Evolutionary conservation across 2,113 vertebrate species (phyloP).

Genomic region (Trogon surrucura): DNA sequence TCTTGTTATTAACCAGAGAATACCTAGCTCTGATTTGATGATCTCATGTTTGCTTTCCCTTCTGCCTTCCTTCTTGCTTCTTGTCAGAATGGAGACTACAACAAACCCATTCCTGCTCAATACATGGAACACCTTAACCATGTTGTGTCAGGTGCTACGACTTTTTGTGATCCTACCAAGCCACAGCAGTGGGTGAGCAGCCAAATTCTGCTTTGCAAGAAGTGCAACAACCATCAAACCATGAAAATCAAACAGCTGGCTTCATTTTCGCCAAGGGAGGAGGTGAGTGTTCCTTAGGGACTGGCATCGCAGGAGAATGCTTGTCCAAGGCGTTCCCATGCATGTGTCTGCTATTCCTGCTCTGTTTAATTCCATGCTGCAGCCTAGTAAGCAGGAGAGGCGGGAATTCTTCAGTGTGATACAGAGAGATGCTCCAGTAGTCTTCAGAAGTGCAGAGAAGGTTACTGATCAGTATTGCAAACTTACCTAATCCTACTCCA

Average conservation of each 20-base stretch:
- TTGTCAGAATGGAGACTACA: constrained; percentile 95
- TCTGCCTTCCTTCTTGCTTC: background rate
- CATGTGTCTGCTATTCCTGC: background rate
- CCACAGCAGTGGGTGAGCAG: constrained; percentile 94
- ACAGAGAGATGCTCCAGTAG: background rate
- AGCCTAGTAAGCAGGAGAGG: background rate
- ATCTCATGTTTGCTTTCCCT: background rate
- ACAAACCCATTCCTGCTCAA: constrained; percentile 97
- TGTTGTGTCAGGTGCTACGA: constrained; percentile 78
- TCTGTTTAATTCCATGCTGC: background rate
- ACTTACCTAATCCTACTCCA: background rate
- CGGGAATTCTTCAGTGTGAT: background rate
- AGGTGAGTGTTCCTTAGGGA: constrained; percentile 71
- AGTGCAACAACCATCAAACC: constrained; percentile 93
- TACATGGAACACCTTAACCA: constrained; percentile 96
- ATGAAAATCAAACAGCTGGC: constrained; percentile 94
- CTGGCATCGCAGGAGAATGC: background rate
- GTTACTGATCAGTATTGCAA: background rate
- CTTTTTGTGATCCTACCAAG: constrained; percentile 71
- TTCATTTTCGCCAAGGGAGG: constrained; percentile 89
- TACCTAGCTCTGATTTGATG: background rate
- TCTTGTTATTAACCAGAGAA: background rate
- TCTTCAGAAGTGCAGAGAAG: background rate
- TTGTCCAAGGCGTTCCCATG: background rate
- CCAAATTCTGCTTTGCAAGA: constrained; percentile 91